Conservation (phyloP, 2,888 invertebrate genomes). For the Mellilla xanthometata region DNA sequence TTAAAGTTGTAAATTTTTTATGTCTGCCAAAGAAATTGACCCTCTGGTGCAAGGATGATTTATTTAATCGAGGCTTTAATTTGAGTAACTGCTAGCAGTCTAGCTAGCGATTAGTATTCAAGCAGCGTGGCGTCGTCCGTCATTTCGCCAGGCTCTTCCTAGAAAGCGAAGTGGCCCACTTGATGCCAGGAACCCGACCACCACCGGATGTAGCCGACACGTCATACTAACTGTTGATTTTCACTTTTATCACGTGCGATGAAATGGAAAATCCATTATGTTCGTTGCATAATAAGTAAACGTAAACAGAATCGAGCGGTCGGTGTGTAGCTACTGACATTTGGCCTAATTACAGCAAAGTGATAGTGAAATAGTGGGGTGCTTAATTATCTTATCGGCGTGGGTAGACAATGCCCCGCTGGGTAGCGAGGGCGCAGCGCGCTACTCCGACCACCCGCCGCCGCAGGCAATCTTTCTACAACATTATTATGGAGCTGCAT, state of each 20-base stretch:
- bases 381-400: constrained; percentile 58
- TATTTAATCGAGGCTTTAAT: constrained; percentile 11
- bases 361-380: constrained; percentile 23
- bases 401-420: constrained; percentile 44
- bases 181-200: constrained; percentile 48
- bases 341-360: constrained; percentile 36
- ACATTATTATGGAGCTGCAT: constrained; percentile 45
- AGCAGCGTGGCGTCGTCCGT: constrained; percentile 49
- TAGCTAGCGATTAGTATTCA: constrained; percentile 62
- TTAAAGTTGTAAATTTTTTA: constrained; percentile 32
- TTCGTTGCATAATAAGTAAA: constrained; percentile 23
- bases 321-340: constrained; percentile 24
- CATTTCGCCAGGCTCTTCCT: constrained; percentile 68
- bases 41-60: constrained; percentile 36
- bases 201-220: constrained; percentile 55
- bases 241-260: constrained; percentile 66
- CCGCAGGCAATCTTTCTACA: constrained; percentile 35
- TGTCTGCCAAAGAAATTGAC: constrained; percentile 25
- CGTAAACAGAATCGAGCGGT: constrained; percentile 2
- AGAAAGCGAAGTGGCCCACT: constrained; percentile 72
- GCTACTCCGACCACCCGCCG: constrained; percentile 58
- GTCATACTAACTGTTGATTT: constrained; percentile 64
- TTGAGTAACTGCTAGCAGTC: constrained; percentile 34
- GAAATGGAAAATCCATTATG: constrained; percentile 36
- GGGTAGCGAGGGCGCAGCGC: constrained; percentile 48